Percentiles rank a stretch among this genome's conserved stretches.
Conservation (phyloP, 2,888 invertebrate species). For the Druceiella hillmani region DNA sequence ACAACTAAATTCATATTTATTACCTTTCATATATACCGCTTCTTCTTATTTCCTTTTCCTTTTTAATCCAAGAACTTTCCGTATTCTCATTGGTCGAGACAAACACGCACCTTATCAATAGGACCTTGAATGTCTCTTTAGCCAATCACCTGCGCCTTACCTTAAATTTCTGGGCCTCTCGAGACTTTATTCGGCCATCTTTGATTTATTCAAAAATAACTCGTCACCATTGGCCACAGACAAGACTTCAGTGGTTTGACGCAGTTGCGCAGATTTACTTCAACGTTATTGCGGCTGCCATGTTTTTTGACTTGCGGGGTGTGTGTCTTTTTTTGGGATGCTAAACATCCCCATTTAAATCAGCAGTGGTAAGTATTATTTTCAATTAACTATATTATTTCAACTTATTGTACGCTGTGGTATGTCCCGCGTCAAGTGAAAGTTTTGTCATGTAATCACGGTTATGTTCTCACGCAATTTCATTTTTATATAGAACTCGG, state of each 20-base stretch:
- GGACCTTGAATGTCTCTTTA: too few species aligned
- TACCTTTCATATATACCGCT: too few species aligned
- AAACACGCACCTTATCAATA: too few species aligned
- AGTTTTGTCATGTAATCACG: slow-evolving; percentile 52
- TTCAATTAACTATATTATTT: slow-evolving; percentile 28
- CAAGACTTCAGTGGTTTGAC: slow-evolving; percentile 42
- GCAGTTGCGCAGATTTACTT: slow-evolving; percentile 49
- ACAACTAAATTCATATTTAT: too few species aligned
- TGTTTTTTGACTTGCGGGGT: slow-evolving; percentile 75
- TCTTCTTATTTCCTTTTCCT: too few species aligned
- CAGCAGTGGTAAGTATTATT: slow-evolving; percentile 40
- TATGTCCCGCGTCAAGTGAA: slow-evolving; percentile 42
- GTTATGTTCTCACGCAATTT: slow-evolving; percentile 48
- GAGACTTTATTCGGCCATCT: slow-evolving; percentile 36
- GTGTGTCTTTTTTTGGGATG: slow-evolving; percentile 38
- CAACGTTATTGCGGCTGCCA: slow-evolving; percentile 58
- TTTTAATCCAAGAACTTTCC: too few species aligned
- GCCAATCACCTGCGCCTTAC: too few species aligned
- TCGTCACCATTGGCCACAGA: slow-evolving; percentile 37
- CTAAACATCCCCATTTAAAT: slow-evolving; percentile 36
- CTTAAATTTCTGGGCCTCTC: slow-evolving; percentile 31
- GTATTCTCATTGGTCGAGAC: too few species aligned
- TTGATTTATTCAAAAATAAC: slow-evolving; percentile 35
- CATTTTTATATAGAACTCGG: slow-evolving; percentile 33
- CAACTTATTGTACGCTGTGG: slow-evolving; percentile 37